Conservation (phyloP, 2,797 vertebrate genomes). For the Enteromius afrohamiltoni region DNA sequence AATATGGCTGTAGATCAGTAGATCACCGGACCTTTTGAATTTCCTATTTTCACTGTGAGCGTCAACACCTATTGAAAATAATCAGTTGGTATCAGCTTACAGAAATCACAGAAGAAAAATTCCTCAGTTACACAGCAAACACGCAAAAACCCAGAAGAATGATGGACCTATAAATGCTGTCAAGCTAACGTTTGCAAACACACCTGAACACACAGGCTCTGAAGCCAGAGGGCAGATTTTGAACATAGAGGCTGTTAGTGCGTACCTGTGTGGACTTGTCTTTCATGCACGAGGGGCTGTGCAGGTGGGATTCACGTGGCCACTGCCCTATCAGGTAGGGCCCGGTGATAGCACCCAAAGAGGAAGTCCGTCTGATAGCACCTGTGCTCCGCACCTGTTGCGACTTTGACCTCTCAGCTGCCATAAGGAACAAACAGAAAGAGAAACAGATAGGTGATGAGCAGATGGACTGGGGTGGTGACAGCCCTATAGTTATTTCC, state of each 20-base stretch:
- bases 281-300: slow-evolving; percentile 89
- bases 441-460: slow-evolving; percentile 38
- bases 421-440: slow-evolving; percentile 66
- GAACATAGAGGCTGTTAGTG: slow-evolving; percentile 6
- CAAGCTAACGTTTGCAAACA: slow-evolving; percentile 26
- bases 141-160: not conserved
- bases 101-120: not conserved
- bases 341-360: slow-evolving; percentile 88
- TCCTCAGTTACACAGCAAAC: slow-evolving; percentile 18
- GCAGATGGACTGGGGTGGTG: not conserved
- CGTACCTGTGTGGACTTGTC: slow-evolving; percentile 94
- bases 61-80: not conserved
- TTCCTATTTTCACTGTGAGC: not conserved
- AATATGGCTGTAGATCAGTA: not conserved
- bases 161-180: slow-evolving; percentile 5
- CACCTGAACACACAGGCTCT: slow-evolving; percentile 37
- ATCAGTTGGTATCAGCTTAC: not conserved
- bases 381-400: slow-evolving; percentile 83
- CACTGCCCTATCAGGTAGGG: slow-evolving; percentile 93
- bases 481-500: not conserved
- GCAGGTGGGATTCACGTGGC: slow-evolving; percentile 86
- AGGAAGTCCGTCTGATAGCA: slow-evolving; percentile 86
- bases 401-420: slow-evolving; percentile 87
- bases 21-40: not conserved
- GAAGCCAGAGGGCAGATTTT: not conserved